Evolutionary conservation across 2,888 invertebrate species (phyloP).

Genomic region (Anthrax anthrax): DNA sequence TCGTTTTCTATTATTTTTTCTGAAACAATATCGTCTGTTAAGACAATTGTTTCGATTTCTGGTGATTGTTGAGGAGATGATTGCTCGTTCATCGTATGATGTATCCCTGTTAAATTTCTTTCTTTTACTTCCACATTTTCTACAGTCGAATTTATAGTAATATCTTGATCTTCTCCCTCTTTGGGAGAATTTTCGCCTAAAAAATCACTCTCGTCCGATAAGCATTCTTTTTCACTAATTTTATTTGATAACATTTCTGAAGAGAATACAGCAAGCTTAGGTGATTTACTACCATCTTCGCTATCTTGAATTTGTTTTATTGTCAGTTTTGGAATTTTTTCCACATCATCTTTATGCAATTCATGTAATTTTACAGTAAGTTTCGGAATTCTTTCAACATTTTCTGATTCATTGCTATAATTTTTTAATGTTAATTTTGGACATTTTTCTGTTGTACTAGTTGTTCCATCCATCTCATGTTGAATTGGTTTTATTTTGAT

Average conservation of each 20-base stretch:
- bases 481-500: constrained; percentile 36
- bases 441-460: constrained; percentile 29
- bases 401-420: neutral
- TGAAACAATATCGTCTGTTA: neutral
- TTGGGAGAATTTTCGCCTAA: neutral
- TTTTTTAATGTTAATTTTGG: constrained; percentile 6
- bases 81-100: neutral
- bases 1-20: no score
- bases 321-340: constrained; percentile 36
- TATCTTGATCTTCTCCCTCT: neutral
- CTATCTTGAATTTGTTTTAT: constrained; percentile 35
- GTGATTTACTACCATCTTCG: constrained; percentile 19
- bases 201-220: neutral
- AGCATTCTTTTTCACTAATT: no score
- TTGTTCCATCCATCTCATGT: constrained; percentile 16
- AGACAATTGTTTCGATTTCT: neutral
- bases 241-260: no score
- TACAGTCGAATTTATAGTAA: neutral
- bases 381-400: constrained; percentile 9
- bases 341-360: neutral
- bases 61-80: neutral
- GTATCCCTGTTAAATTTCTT: neutral
- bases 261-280: constrained; percentile 27
- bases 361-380: constrained; percentile 5
- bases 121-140: neutral